Conservation (phyloP, 2,113 vertebrate species). For the Psammodynastes pulverulentus region DNA sequence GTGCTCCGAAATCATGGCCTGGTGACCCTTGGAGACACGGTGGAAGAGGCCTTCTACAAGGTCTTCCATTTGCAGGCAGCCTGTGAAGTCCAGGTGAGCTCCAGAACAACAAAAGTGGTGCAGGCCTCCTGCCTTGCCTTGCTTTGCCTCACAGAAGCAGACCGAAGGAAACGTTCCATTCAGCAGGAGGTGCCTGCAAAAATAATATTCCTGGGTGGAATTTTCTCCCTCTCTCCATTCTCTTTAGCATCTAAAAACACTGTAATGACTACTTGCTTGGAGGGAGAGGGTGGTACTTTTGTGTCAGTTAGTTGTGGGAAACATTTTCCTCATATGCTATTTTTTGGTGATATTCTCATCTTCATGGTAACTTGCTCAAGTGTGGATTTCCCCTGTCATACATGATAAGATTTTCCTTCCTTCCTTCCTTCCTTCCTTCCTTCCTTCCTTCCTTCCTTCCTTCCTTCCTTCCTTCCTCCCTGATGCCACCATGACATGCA, state of each 20-base stretch:
- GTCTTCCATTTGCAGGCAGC: conserved; percentile 93
- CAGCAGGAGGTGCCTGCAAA: neutral
- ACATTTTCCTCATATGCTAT: neutral
- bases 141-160: neutral
- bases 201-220: no score
- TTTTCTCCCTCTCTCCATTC: neutral
- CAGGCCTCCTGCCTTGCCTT: neutral
- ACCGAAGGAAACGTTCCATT: no score
- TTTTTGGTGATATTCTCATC: neutral
- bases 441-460: no score
- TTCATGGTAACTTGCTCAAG: neutral
- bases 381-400: neutral
- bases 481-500: no score
- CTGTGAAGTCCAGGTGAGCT: conserved; percentile 90
- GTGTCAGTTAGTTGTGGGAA: neutral
- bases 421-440: neutral
- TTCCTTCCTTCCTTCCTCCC: no score
- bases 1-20: conserved; percentile 95
- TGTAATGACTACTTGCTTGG: neutral
- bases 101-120: no score
- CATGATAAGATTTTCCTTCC: neutral
- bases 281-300: neutral
- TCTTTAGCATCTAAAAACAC: neutral
- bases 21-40: conserved; percentile 87
- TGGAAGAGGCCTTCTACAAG: conserved; percentile 95